Conservation (phyloP, 30 jellyfish, hydroid and myxozoan species). For the Hydra vulgaris region DNA sequence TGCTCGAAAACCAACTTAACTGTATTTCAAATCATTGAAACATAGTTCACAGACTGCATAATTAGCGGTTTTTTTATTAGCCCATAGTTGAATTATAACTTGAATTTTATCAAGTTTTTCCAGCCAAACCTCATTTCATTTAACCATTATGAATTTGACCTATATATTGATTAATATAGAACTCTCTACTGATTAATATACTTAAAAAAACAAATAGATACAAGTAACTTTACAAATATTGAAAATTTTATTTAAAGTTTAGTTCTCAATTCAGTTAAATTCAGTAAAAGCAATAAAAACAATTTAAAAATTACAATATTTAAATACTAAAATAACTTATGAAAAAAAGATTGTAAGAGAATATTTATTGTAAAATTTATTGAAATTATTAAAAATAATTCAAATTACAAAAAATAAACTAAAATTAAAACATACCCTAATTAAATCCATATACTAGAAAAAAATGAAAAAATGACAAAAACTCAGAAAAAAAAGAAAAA, state of each 20-base stretch:
- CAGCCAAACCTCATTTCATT: not conserved
- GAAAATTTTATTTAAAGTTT: too few relatives aligned
- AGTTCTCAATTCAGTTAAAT: too few relatives aligned
- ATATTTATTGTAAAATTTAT: too few relatives aligned
- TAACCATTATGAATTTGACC: not conserved
- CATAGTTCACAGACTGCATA: conserved; percentile 1
- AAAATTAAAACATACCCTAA: not conserved
- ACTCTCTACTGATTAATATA: not conserved
- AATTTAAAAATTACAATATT: too few relatives aligned
- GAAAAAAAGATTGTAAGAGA: too few relatives aligned
- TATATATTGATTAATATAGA: too few relatives aligned
- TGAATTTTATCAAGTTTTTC: not conserved
- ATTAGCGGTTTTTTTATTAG: not conserved
- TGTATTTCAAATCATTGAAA: not conserved
- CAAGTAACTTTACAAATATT: too few relatives aligned
- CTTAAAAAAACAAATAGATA: too few relatives aligned
- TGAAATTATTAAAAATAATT: too few relatives aligned
- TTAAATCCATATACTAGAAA: not conserved
- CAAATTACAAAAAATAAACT: not conserved
- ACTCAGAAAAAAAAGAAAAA: not conserved
- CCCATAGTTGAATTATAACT: not conserved
- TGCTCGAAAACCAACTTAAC: not conserved
- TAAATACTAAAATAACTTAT: too few relatives aligned
- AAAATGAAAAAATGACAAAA: too few relatives aligned
- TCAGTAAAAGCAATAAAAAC: too few relatives aligned